Conservation (phyloP, 2,797 vertebrate species). For the Acanthurus lineatus region DNA sequence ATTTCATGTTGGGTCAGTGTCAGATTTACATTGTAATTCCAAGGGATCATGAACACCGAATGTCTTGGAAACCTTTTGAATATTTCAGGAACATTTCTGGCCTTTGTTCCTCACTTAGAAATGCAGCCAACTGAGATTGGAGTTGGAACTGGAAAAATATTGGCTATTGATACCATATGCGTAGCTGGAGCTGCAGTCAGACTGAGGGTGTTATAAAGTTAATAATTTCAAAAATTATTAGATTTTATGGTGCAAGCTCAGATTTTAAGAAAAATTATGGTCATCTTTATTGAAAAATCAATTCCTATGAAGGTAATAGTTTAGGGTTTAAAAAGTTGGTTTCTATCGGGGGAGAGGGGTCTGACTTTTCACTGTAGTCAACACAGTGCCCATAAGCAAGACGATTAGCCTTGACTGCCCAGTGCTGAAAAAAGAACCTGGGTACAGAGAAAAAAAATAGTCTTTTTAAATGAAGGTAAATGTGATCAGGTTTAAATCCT, state of each 20-base stretch:
- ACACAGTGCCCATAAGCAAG: slow-evolving; percentile 25
- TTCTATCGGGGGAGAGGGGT: slow-evolving; percentile 36
- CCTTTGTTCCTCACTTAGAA: slow-evolving; percentile 16
- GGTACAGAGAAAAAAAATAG: background rate
- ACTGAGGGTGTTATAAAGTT: slow-evolving; percentile 46
- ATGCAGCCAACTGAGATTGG: slow-evolving; percentile 54
- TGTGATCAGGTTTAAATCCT: slow-evolving; percentile 24
- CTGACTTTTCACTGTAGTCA: background rate
- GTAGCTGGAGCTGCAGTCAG: slow-evolving; percentile 23
- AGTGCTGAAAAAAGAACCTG: background rate
- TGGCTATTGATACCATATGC: slow-evolving; percentile 54
- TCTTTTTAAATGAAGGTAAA: background rate
- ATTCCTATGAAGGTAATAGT: slow-evolving; percentile 21
- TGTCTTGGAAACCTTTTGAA: slow-evolving; percentile 53
- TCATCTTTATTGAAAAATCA: slow-evolving; percentile 38
- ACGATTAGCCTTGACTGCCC: slow-evolving; percentile 19
- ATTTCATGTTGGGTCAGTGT: slow-evolving; percentile 15
- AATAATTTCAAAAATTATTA: slow-evolving; percentile 44
- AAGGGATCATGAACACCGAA: slow-evolving; percentile 14
- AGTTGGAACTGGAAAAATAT: slow-evolving; percentile 41
- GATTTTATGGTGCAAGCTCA: slow-evolving; percentile 30
- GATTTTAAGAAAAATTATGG: slow-evolving; percentile 31
- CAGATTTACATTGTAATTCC: slow-evolving; percentile 26
- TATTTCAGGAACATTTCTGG: slow-evolving; percentile 51
- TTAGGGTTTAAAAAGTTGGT: slow-evolving; percentile 7